Evolutionary conservation across 1,140 invertebrate genomes (phyloP), one percentile per base, ranked within the genome.

Genomic region (Spodoptera frugiperda): DNA sequence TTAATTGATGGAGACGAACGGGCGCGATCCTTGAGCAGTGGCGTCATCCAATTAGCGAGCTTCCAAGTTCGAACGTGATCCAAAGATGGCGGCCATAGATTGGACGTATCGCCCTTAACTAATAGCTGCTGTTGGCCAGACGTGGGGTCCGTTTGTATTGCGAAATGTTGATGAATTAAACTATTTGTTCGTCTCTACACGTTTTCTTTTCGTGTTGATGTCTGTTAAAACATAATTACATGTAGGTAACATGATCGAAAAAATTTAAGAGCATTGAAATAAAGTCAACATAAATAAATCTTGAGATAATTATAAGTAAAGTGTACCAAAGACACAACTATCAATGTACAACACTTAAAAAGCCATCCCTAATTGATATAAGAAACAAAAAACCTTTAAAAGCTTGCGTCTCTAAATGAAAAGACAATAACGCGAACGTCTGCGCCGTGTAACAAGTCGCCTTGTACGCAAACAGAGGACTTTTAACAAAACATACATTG

Each of bases 1-100:
- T 80, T 84, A 85, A 83, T 85, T 83, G 75, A 73, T 53, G 75
- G 59, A 63, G 80, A 78, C 70, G 30, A 61, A 49, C 15, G 12
- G n/a, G 3, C 39, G 67, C 39, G 67, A 65, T 75, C 67, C 73
- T 19, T 33, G 30, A n/a, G 30, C 30, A 39, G 30, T 67, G 65
- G 80, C 75, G 81, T 79, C 82, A 74, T 82, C 81, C 81, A 85
- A 87, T 87, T 85, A 87, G 76, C 61, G 57, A 15, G 49, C 44
- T 51, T 30, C 10, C n/a, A 17, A 57, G 1, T 61, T 74, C 21
- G n/a, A 49, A 55, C 59, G 74, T 57, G 57, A 25, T 61, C 61
- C 15, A 17, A 72, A 72, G 68, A 72, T 72, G 68, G 68, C 33
- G 68, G 14, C 53, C 15, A n/a, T 46, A 54, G 68, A 72, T 55